Evolutionary conservation across 2,888 invertebrate genomes (phyloP), one percentile per base, ranked within the genome.

Genomic region (Isoperla grammatica): DNA sequence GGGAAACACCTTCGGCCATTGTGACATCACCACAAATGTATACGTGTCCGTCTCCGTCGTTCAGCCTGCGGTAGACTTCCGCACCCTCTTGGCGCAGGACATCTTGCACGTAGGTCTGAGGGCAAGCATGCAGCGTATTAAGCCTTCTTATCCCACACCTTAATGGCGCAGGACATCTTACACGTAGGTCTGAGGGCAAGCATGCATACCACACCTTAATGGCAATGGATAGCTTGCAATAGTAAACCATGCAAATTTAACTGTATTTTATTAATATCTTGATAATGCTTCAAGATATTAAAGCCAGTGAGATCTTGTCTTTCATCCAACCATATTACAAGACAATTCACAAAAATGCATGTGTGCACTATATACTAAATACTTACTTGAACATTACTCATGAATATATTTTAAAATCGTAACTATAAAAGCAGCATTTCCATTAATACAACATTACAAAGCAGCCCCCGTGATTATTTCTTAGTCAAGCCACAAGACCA

Each of bases 1-100:
- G 90, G 71, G 91, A 90, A 12, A 96, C 95, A 71, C 93, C 90
- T 74, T 95, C 93, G 2, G 96, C 96, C 96, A 96, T 96, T 61
- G 93, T 92, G 68, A 95, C 95, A 76, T 96, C 96, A 39, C 96
- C 96, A 68, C 96, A 96, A 0, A 96, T 95, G 71, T 94, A 96
- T 71, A 96, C 89, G 73, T 95, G 95, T 1, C 93, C 95, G 63
- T 85, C 85, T 71, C 87, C 81, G 65, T 85, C 78, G 3, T 90
- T 82, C 54, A 95, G 75, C 71, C 90, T 79, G 64, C 86, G 81
- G 70, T 87, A 90, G 57, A 96, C 85, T 71, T 86, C 83, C 13
- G 81, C 77, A 3, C 90, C 86, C 76, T 93, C 91, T 65, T 84
- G 79, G 71, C 86, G 82, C 61, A 94, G 86, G 70, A 92, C 76